phyloP scores from a whole-genome alignment of 2,113 vertebrate species.

The Platycercus adscitus region DNA sequence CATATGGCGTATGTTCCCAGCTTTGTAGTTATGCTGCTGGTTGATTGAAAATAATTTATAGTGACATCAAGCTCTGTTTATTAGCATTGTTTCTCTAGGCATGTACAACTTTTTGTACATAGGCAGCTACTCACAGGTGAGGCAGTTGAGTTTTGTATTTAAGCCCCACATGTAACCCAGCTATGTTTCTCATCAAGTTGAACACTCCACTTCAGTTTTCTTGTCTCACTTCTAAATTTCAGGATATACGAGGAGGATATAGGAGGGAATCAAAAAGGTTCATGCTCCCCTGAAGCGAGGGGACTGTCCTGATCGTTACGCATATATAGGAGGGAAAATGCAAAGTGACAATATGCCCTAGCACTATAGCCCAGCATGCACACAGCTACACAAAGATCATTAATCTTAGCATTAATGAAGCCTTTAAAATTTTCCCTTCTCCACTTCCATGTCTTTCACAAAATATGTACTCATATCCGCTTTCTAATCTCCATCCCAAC shows the following conservation, averaged over 20 bases:
- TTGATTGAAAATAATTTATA: not conserved
- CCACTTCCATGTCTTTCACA: not conserved
- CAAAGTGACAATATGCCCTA: not conserved
- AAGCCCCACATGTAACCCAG: not conserved
- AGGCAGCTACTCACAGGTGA: not conserved
- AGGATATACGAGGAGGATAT: not conserved
- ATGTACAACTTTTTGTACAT: not conserved
- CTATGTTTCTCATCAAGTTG: not conserved
- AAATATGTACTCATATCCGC: not conserved
- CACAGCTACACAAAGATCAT: not conserved
- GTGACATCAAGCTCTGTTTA: not conserved
- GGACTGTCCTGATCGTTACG: not conserved
- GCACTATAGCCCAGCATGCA: not conserved
- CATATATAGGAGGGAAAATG: not conserved
- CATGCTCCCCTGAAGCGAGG: not conserved
- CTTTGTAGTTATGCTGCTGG: not conserved
- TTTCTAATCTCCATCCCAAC: not conserved
- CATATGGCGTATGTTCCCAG: not conserved
- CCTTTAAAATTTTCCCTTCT: not conserved
- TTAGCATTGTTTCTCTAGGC: not conserved
- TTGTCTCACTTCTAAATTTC: not conserved
- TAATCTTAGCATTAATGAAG: not conserved
- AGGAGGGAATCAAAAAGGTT: not conserved
- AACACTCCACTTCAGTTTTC: not conserved
- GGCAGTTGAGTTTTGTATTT: not conserved